phyloP scores from a whole-genome alignment of 2,113 vertebrate species.

The Calidris pugnax region DNA sequence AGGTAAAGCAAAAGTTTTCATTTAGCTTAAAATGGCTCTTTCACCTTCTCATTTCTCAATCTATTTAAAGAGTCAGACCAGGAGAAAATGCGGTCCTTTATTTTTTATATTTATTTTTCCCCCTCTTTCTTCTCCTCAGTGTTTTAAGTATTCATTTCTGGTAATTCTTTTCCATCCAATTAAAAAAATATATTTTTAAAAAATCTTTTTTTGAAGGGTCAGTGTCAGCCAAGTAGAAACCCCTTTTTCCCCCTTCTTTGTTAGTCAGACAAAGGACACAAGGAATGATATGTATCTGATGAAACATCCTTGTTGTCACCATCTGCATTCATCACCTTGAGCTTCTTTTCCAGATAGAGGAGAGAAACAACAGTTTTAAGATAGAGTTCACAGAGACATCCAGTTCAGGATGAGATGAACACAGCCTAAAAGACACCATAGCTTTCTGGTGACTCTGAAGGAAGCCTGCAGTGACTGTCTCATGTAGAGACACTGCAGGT shows the following conservation, averaged over 20 bases:
- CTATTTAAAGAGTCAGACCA: neutral
- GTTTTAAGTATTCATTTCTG: neutral
- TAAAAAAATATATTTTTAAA: neutral
- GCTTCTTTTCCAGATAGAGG: neutral
- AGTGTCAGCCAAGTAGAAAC: neutral
- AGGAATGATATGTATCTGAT: rapidly evolving
- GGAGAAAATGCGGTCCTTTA: neutral
- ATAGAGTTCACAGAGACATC: neutral
- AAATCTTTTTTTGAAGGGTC: neutral
- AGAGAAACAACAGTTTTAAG: neutral
- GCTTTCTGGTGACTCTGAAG: neutral
- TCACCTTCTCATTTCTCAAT: neutral
- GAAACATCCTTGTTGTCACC: neutral
- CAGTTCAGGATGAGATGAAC: neutral
- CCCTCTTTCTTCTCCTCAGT: neutral
- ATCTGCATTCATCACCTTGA: neutral
- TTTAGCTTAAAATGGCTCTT: neutral
- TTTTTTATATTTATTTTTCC: no score
- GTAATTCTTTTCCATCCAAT: neutral
- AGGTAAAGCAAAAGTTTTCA: neutral
- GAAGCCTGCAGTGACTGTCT: neutral
- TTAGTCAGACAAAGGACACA: neutral
- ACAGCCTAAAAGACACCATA: rapidly evolving
- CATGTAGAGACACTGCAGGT: neutral
- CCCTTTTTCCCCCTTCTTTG: neutral